Percentiles rank a stretch among this genome's conserved stretches.
Evolutionary conservation across 2,797 vertebrate species (phyloP).

Genomic region (Smutsia gigantea): DNA sequence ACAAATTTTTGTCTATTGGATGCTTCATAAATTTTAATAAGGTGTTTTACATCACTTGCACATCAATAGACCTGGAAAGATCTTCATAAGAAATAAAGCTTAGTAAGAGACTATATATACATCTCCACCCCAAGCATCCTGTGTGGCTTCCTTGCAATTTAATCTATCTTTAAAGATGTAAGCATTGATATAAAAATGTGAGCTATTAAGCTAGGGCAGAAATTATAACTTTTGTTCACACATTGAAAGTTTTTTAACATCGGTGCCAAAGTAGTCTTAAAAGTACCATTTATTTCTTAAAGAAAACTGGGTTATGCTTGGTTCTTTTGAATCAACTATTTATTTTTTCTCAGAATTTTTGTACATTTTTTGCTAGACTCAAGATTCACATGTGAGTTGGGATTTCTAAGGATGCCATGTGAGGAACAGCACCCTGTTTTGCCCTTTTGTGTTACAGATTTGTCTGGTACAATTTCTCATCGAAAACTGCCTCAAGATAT

Average conservation of each 20-base stretch:
- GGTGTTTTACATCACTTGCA: background rate
- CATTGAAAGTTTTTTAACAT: background rate
- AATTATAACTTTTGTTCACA: background rate
- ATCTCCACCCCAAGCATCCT: background rate
- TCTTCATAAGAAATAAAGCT: background rate
- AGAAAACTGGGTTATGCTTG: background rate
- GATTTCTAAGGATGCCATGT: background rate
- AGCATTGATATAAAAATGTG: background rate
- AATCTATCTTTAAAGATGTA: background rate
- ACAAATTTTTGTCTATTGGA: background rate
- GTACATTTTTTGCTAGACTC: background rate
- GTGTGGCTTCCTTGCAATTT: background rate
- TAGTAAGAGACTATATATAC: background rate
- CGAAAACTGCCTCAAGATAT: too few species aligned
- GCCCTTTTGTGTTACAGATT: constrained; percentile 83
- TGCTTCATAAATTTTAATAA: background rate
- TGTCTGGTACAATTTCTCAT: too few species aligned
- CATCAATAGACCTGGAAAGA: background rate
- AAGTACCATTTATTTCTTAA: background rate
- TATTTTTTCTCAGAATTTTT: background rate
- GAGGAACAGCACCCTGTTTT: background rate
- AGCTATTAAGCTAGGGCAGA: background rate
- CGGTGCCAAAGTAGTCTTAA: background rate
- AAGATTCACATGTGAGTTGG: background rate
- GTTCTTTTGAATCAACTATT: background rate